Percentiles rank a stretch among this genome's conserved stretches.
Evolutionary conservation across 2,113 vertebrate species (phyloP).

Genomic region (Polyodon spathula): DNA sequence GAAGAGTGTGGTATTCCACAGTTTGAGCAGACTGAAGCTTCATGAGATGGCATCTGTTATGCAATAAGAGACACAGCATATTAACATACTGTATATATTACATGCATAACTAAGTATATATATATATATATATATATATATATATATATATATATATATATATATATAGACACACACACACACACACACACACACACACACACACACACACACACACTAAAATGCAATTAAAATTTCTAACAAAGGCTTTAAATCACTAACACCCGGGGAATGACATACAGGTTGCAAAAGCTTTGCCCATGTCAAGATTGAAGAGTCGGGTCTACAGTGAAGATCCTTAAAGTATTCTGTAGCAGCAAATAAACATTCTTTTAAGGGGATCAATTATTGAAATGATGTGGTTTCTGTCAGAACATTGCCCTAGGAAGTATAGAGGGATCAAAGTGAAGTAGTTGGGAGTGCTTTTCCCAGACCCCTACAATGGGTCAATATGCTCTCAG

Average conservation of each 20-base stretch:
- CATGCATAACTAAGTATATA: background rate
- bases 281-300: background rate
- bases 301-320: conserved; percentile 5
- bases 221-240: background rate
- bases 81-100: background rate
- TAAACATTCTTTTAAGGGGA: conserved; percentile 25
- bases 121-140: too few relatives aligned
- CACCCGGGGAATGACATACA: background rate
- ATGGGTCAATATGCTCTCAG: conserved; percentile 5
- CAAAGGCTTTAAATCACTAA: background rate
- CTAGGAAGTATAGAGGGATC: conserved; percentile 29
- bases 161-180: conserved; percentile 15
- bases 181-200: conserved; percentile 14
- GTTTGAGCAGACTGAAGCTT: too few relatives aligned
- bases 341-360: conserved; percentile 27
- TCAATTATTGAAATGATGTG: conserved; percentile 37
- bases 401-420: conserved; percentile 24
- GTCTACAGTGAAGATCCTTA: conserved; percentile 23
- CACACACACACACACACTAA: conserved; percentile 17
- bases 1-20: too few relatives aligned
- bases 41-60: too few relatives aligned
- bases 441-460: conserved; percentile 24
- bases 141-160: too few relatives aligned
- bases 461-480: conserved; percentile 14
- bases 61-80: too few relatives aligned